Conservation (phyloP, 30 jellyfish, hydroid and myxozoan genomes). For the Aurelia sp. region DNA sequence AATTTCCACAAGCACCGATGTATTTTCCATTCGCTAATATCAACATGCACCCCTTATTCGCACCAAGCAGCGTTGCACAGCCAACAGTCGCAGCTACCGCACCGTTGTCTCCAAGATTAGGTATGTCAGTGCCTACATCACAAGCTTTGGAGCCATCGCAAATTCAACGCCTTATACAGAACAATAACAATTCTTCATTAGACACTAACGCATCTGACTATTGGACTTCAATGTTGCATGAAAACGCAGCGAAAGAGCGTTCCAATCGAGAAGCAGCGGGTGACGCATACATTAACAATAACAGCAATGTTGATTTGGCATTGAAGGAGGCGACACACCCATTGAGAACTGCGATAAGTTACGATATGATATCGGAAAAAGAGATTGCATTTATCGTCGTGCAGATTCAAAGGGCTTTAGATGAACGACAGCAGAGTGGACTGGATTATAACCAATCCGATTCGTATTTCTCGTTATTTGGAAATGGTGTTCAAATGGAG, state of each 20-base stretch:
- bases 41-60: constrained; percentile 63
- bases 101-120: constrained; percentile 26
- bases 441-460: constrained; percentile 87
- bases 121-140: constrained; percentile 18
- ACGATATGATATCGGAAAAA: constrained; percentile 76
- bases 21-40: constrained; percentile 61
- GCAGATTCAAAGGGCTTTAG: constrained; percentile 82
- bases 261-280: not conserved
- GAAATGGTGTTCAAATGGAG: constrained; percentile 94
- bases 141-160: constrained; percentile 40
- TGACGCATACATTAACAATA: constrained; percentile 15
- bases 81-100: constrained; percentile 26
- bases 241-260: constrained; percentile 38
- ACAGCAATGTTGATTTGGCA: constrained; percentile 15
- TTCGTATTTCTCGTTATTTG: constrained; percentile 83
- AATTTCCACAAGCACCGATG: constrained; percentile 39
- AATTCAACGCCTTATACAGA: constrained; percentile 22
- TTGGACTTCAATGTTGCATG: constrained; percentile 54
- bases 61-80: constrained; percentile 40
- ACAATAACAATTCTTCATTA: constrained; percentile 33
- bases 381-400: constrained; percentile 72
- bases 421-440: constrained; percentile 65
- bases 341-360: constrained; percentile 73
- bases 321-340: constrained; percentile 64
- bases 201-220: constrained; percentile 57